Evolutionary conservation across 2,113 vertebrate genomes (phyloP), one percentile per base, ranked within the genome.

Genomic region (Microcebus jonahi): DNA sequence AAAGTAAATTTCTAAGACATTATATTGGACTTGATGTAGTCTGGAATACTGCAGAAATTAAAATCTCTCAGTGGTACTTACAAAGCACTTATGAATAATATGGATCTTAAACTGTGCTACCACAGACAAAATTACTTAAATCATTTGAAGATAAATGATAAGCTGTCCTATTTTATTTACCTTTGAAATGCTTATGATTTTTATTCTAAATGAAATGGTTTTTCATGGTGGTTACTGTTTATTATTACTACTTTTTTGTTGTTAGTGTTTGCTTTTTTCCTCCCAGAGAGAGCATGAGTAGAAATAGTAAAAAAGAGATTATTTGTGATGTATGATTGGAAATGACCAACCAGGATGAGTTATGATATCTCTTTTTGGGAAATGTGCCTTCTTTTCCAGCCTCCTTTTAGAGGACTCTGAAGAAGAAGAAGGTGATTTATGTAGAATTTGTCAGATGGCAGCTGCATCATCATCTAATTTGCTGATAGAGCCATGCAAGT

Each of bases 321-420:
- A 21, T 68, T 85, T 82, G 23, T 53, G 13, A 75, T 92, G 1
- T 90, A 8, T 92, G 27, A 79, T 34, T 90, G 27, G 70, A 96
- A 95, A 73, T 97, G 13, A 88, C 10, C 7, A 36, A n/a, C 31
- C 25, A 88, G 39, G 67, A 48, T 86, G 39, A 93, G 55, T 81
- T 95, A 70, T 31, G 10, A 90, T 65, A 76, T 4, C 13, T 85
- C 11, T 96, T 27, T 88, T 96, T 61, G 86, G 31, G 80, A 94
- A 91, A 42, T 87, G 7, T 90, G 17, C 55, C 15, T 85, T 98
- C 25, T 91, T 97, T 81, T 71, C 67, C 79, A 99, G 99, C 95
- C 98, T 99, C 70, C 99, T 99, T 95, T 98, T 99, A 98, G 99
- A 99, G 98, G 99, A 99, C 48, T 99, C 99, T n/a, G 99, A 99